phyloP scores from a whole-genome alignment of 2,888 invertebrate genomes.

The Tenthredo amoena region DNA sequence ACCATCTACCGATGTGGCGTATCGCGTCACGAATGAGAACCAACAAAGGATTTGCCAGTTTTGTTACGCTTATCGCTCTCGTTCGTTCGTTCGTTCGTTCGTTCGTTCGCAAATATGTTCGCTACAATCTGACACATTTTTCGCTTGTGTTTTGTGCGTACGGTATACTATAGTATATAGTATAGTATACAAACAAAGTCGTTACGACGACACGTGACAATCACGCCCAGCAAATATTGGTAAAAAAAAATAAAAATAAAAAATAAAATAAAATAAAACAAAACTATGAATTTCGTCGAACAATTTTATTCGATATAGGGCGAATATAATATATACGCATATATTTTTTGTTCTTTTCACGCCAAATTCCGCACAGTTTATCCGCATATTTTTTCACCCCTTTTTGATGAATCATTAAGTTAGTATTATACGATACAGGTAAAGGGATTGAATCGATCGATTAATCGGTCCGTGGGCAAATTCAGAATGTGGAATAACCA shows the following conservation, averaged over 20 bases:
- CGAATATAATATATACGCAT: not conserved
- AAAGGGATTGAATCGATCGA: not conserved
- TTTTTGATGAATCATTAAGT: not conserved
- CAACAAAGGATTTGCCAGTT: conserved; percentile 42
- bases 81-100: not conserved
- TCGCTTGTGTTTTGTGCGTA: not conserved
- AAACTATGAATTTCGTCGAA: not conserved
- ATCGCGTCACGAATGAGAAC: conserved; percentile 32
- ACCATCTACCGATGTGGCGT: not conserved
- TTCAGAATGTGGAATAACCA: not conserved
- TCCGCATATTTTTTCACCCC: not conserved
- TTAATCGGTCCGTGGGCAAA: not conserved
- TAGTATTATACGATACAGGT: not conserved
- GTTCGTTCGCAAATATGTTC: not conserved
- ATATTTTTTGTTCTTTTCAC: not conserved
- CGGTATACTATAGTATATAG: not conserved
- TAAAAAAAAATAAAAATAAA: not conserved
- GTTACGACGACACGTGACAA: conserved; percentile 37
- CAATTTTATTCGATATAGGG: not conserved
- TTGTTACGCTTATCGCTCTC: conserved; percentile 39
- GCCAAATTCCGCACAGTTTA: not conserved
- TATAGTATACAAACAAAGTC: conserved; percentile 11
- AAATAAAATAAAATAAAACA: not conserved
- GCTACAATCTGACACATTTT: conserved; percentile 14
- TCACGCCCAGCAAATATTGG: conserved; percentile 35